A percentile compares a stretch with the other conserved stretches of the same genome.
Evolutionary conservation across 2,888 invertebrate species (phyloP).

Genomic region (Andrena hattorfiana): DNA sequence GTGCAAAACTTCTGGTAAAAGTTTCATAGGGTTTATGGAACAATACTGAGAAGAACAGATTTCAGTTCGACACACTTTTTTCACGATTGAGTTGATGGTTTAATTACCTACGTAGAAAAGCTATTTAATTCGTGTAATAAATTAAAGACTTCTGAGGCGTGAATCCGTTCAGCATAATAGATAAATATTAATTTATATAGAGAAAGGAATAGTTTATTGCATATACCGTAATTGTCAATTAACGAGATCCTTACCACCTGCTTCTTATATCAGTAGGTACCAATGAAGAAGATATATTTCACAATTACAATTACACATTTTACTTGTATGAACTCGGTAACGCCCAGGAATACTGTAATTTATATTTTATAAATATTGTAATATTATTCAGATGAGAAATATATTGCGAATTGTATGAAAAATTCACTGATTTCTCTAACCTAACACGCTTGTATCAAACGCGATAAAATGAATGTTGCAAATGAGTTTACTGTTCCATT

Average conservation of each 20-base stretch:
- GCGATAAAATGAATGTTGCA: not conserved
- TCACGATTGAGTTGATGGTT: not conserved
- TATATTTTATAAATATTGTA: not conserved
- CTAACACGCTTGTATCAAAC: too few relatives aligned
- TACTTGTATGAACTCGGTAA: not conserved
- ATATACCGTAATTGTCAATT: not conserved
- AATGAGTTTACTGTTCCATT: not conserved
- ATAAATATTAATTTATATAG: not conserved
- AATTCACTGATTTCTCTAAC: not conserved
- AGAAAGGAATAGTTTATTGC: slow-evolving; percentile 2
- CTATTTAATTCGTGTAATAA: not conserved
- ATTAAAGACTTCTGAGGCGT: not conserved
- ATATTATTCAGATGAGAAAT: slow-evolving; percentile 10
- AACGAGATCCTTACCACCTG: not conserved
- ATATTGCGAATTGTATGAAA: not conserved
- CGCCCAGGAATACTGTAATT: not conserved
- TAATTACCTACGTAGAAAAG: not conserved
- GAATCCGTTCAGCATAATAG: not conserved
- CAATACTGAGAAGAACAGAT: not conserved
- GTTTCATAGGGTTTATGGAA: not conserved
- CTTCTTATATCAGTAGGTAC: too few relatives aligned
- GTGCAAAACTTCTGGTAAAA: not conserved
- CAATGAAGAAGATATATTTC: not conserved
- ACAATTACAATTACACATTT: not conserved
- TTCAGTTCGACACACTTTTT: not conserved